These are phyloP conservation scores for Ceratosolen fusciceps DNA, from an alignment of 1,140 invertebrate species.

Conservation along the genomic window DNA sequence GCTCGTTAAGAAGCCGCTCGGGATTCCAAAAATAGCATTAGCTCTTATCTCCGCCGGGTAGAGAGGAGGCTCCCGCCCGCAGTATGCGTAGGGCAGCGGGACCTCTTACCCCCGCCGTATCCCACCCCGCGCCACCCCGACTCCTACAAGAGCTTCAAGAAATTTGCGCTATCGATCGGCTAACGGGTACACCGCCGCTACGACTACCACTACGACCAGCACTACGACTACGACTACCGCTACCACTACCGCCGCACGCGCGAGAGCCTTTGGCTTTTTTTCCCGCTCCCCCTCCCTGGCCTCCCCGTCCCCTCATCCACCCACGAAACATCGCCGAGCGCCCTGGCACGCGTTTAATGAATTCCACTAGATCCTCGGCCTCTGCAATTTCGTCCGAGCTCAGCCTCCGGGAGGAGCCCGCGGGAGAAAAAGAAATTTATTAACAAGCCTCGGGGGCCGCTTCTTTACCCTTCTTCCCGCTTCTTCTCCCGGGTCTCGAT, in stretches of 20 bases:
- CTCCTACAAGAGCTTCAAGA: conserved; percentile 31
- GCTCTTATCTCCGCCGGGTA: not conserved
- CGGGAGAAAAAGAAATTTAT: not conserved
- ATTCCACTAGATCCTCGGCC: not conserved
- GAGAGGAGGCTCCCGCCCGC: not conserved
- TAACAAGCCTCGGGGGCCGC: not conserved
- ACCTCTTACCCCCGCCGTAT: conserved; percentile 28
- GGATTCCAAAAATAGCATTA: not conserved
- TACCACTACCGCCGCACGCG: no score
- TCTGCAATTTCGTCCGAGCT: not conserved
- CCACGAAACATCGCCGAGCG: no score
- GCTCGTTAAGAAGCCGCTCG: not conserved
- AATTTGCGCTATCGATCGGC: conserved; percentile 33
- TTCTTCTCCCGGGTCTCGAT: no score
- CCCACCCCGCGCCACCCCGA: no score
- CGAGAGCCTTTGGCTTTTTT: not conserved
- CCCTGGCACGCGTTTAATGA: conserved; percentile 20
- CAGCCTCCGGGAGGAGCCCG: not conserved
- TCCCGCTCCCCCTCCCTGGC: not conserved
- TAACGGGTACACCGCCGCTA: not conserved
- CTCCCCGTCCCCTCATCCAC: not conserved
- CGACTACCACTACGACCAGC: no score
- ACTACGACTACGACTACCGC: no score
- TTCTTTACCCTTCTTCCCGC: no score
- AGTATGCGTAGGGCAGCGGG: not conserved